Evolutionary conservation across 2,888 invertebrate species (phyloP).

Genomic region (Psylliodes chrysocephalus): DNA sequence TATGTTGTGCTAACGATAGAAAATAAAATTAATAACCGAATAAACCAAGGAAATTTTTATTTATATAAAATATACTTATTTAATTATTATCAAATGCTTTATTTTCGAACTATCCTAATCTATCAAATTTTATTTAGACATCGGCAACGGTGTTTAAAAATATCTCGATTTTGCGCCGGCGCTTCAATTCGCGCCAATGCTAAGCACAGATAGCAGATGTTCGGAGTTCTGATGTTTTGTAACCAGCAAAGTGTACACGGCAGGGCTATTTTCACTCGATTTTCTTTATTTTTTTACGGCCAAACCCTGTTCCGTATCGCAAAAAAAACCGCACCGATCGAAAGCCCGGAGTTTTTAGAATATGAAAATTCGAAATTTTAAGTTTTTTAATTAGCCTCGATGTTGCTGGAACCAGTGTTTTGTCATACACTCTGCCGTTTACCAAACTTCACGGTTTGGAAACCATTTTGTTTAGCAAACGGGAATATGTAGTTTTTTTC

Average conservation of each 20-base stretch:
- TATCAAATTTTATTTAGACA: not conserved
- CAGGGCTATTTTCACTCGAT: slow-evolving; percentile 52
- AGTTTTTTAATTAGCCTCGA: slow-evolving; percentile 49
- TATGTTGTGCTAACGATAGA: too few species aligned
- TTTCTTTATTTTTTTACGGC: slow-evolving; percentile 51
- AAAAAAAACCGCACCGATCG: slow-evolving; percentile 38
- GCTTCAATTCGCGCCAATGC: slow-evolving; percentile 64
- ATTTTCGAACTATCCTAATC: too few species aligned
- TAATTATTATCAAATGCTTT: too few species aligned
- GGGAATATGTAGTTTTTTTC: slow-evolving; percentile 57
- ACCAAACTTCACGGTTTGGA: slow-evolving; percentile 58
- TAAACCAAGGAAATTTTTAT: too few species aligned
- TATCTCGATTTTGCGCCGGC: slow-evolving; percentile 48
- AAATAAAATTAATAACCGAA: too few species aligned
- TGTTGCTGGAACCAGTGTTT: slow-evolving; percentile 54
- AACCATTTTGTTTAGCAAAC: slow-evolving; percentile 63
- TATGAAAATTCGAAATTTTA: slow-evolving; percentile 45
- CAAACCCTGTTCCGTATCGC: slow-evolving; percentile 41
- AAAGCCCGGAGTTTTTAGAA: slow-evolving; percentile 46
- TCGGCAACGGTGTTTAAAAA: slow-evolving; percentile 15
- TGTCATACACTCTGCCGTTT: slow-evolving; percentile 57
- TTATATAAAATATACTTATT: too few species aligned
- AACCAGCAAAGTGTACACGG: slow-evolving; percentile 59
- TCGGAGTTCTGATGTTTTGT: slow-evolving; percentile 65
- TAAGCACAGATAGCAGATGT: slow-evolving; percentile 66